phyloP scores from a whole-genome alignment of 2,888 invertebrate genomes.

The Chloroclystis v-ata region DNA sequence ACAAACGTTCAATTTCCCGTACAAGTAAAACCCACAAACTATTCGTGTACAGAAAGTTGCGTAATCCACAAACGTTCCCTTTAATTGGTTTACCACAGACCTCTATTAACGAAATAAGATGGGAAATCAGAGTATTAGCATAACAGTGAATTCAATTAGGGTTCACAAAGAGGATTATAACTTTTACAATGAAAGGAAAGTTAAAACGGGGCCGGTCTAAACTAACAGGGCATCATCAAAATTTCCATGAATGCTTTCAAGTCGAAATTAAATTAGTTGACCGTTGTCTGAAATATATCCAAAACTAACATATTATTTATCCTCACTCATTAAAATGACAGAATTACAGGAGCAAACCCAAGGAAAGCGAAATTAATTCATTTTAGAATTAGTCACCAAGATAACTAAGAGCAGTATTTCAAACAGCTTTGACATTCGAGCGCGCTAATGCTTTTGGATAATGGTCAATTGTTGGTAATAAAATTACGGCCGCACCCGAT shows the following conservation, averaged over 20 bases:
- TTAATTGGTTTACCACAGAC: conserved; percentile 76
- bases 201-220: conserved; percentile 65
- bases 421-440: conserved; percentile 46
- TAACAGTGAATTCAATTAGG: conserved; percentile 78
- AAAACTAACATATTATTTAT: neutral
- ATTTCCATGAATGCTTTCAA: conserved; percentile 63
- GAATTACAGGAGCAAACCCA: neutral
- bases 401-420: conserved; percentile 47
- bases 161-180: conserved; percentile 78
- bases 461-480: conserved; percentile 60
- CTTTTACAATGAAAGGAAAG: conserved; percentile 76
- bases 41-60: conserved; percentile 66
- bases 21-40: conserved; percentile 57
- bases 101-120: conserved; percentile 78
- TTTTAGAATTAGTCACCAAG: conserved; percentile 20
- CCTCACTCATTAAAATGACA: neutral
- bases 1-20: conserved; percentile 55
- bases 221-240: conserved; percentile 74
- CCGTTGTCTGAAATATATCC: conserved; percentile 26
- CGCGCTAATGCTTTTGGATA: conserved; percentile 56
- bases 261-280: conserved; percentile 60
- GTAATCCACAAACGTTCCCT: conserved; percentile 73
- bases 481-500: conserved; percentile 57
- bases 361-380: neutral
- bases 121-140: conserved; percentile 78